Base-by-base conservation (phyloP, 2,113 vertebrate genomes). In the Urocolius indicus region DNA sequence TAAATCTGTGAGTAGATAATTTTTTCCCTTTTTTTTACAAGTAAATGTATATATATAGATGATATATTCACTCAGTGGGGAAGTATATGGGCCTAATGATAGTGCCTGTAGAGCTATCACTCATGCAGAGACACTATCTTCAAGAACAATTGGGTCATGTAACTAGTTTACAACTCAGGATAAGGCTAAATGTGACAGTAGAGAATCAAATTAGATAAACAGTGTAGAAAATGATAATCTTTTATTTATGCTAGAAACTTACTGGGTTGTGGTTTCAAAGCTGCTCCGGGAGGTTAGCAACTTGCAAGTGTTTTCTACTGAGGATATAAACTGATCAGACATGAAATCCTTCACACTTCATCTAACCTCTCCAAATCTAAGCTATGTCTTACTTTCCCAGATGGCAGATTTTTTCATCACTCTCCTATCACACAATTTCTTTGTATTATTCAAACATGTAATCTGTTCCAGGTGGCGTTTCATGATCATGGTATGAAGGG, bases 1-100 rank as follows among this genome's bases (percentile, higher is more conserved):
- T 84, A 91, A 57, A 94, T 55, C 76, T 79, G 96, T 97, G 34
- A 97, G 96, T 97, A 97, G 16, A 8, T 68, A 11, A 7, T 21
- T 73, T 68, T 82, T 88, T 66, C n/a, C 3, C 10, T 8, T 23
- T 84, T 63, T 63, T 86, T 90, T 38, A 34, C 10, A 20, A 59
- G 12, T 54, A 75, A 84, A 52, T 80, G 6, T 41, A 10, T 43
- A 16, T 48, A 10, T 32, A 36, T 23, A 48, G 22, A 46, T 72
- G 12, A 49, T 45, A 79, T 22, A 67, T 72, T 59, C 34, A 61
- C 34, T 69, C 8, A 23, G 8, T 46, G 41, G 69, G 77, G 26
- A 78, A n/a, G 4, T 9, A 5, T 7, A 57, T n/a, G 17, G 16
- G 34, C 38, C 45, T 68, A 67, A 67, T 66, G 29, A 54, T 26